A percentile compares a stretch with the other conserved stretches of the same genome.
These are phyloP conservation scores for Arbacia lixula DNA, from an alignment of 53 echinoderm and acorn worm genomes.

Conservation along the genomic window DNA sequence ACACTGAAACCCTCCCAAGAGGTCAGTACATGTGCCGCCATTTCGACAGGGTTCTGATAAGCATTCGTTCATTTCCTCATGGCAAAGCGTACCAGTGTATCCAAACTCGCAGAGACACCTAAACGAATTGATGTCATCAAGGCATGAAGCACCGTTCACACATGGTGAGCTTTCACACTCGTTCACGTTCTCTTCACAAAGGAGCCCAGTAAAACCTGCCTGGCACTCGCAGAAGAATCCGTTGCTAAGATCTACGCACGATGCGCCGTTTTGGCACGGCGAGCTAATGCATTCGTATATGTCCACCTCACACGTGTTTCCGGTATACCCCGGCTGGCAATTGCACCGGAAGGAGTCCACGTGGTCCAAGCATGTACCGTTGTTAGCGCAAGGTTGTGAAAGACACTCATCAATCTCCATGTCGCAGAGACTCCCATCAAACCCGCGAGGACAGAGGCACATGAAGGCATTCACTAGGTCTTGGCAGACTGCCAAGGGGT, in stretches of 20 bases:
- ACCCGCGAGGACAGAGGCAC: slow-evolving; percentile 82
- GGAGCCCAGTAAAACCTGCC: slow-evolving; percentile 67
- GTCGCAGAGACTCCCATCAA: slow-evolving; percentile 69
- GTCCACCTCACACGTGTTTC: slow-evolving; percentile 74
- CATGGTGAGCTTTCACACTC: slow-evolving; percentile 87
- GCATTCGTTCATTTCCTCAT: slow-evolving; percentile 79
- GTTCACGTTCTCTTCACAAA: slow-evolving; percentile 76
- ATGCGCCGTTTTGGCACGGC: slow-evolving; percentile 86
- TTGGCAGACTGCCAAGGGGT: slow-evolving; percentile 80
- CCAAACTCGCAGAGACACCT: slow-evolving; percentile 73
- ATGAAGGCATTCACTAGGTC: slow-evolving; percentile 81
- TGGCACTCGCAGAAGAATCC: slow-evolving; percentile 74
- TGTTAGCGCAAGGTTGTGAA: slow-evolving; percentile 75
- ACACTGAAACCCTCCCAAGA: slow-evolving; percentile 62
- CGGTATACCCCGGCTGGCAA: slow-evolving; percentile 78
- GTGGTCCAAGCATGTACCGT: slow-evolving; percentile 77
- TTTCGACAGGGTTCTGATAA: slow-evolving; percentile 78
- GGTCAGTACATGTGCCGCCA: slow-evolving; percentile 65
- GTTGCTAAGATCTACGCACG: slow-evolving; percentile 72
- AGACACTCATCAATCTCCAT: slow-evolving; percentile 77
- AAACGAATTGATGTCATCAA: slow-evolving; percentile 67
- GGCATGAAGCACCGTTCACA: slow-evolving; percentile 70
- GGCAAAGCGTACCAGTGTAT: slow-evolving; percentile 66
- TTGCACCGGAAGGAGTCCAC: slow-evolving; percentile 62
- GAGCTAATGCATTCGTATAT: slow-evolving; percentile 73